phyloP scores from a whole-genome alignment of 2,888 invertebrate species.

The Mimas tiliae region DNA sequence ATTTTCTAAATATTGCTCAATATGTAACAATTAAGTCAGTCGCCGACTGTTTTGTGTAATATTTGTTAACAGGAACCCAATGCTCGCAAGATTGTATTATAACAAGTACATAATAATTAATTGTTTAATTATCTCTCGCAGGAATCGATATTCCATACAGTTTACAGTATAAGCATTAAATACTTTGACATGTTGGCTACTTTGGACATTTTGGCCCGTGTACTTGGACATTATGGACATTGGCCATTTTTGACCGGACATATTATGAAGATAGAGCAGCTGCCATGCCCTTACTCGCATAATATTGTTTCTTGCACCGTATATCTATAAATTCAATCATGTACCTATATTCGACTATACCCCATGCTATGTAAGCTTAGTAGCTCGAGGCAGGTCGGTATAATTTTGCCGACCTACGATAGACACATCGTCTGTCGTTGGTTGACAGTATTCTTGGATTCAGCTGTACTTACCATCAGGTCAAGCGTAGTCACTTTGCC shows the following conservation, averaged over 20 bases:
- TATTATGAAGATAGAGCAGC: too few relatives aligned
- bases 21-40: conserved; percentile 4
- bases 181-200: conserved; percentile 7
- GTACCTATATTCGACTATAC: too few relatives aligned
- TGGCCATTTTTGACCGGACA: not conserved
- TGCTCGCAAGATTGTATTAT: conserved; percentile 15
- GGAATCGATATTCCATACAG: not conserved
- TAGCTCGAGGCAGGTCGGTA: too few relatives aligned
- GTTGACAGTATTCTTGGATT: too few relatives aligned
- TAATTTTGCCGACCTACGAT: too few relatives aligned
- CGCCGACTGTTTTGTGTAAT: conserved; percentile 17
- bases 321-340: too few relatives aligned
- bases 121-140: conserved; percentile 8
- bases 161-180: conserved; percentile 2
- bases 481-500: too few relatives aligned
- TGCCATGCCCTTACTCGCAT: too few relatives aligned
- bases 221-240: not conserved
- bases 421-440: too few relatives aligned
- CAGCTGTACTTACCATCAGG: too few relatives aligned
- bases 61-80: conserved; percentile 15
- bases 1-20: conserved; percentile 21
- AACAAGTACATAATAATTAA: not conserved
- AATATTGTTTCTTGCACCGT: too few relatives aligned
- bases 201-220: not conserved
- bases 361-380: too few relatives aligned